Base-by-base conservation (phyloP, 2,888 invertebrate species). In the Noctua janthe region DNA sequence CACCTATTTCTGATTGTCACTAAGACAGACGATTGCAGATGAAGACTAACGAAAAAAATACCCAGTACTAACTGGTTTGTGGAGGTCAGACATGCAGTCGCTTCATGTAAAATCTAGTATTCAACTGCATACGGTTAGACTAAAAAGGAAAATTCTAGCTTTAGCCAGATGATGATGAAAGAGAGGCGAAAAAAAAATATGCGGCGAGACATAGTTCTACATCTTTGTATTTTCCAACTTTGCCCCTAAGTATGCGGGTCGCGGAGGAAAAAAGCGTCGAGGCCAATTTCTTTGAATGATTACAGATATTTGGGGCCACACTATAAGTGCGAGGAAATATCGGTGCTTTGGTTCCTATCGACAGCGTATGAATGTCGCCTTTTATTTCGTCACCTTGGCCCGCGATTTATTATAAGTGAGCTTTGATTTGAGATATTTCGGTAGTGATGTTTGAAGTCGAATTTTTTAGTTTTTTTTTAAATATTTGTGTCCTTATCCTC, bases 281-380 rank as follows among this genome's bases (percentile, higher is more conserved):
- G 88, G 89, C 91, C 93, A 93, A 94, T 94, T 93, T 92, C 90
- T 91, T 90, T 93, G 94, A 94, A 94, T 93, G 92, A 94, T 94
- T 94, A 92, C 92, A 86, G 90, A 92, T 91, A 93, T 92, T 90
- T 90, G 90, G 88, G 86, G 74, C 82, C 80, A 80, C 80, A 85
- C 87, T 83, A 88, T 86, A 85, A 86, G 80, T 78, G 83, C 76
- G 78, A 77, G 83, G 79, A 84, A 87, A 87, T 89, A 86, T 85
- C 72, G 80, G 71, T 76, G 56, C 76, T 87, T 83, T 70, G 80
- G 77, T 80, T 77, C 64, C 39, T 78, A 84, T 78, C 78, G 83
- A 80, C 82, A 82, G 76, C 69, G 67, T 85, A 81, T 84, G 73
- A 83, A 83, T 80, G 78, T 76, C 73, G 78, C 69, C 62, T 87